phyloP scores from a whole-genome alignment of 2,797 vertebrate genomes.

The Microctenopoma stevenorrisi region DNA sequence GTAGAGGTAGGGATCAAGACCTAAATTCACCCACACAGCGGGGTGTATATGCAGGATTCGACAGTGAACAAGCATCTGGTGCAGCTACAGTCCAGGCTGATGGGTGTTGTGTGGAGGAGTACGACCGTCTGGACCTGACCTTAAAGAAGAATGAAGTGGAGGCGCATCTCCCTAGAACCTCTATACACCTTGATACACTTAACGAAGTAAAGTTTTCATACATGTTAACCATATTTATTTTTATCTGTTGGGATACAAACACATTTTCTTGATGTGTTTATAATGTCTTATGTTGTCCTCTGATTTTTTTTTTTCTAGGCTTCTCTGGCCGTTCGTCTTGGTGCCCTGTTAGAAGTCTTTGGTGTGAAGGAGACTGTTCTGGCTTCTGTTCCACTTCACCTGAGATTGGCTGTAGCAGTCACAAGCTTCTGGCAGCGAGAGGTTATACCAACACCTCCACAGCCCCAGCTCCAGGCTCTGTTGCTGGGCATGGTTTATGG shows the following conservation, averaged over 20 bases:
- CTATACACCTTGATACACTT: conserved; percentile 78
- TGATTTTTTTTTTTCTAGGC: conserved; percentile 64
- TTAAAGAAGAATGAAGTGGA: conserved; percentile 84
- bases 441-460: conserved; percentile 79
- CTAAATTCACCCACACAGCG: conserved; percentile 24
- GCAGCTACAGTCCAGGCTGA: conserved; percentile 20
- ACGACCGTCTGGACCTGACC: conserved; percentile 86
- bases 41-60: conserved; percentile 44
- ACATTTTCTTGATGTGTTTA: not conserved
- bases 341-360: conserved; percentile 85
- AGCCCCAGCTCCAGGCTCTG: conserved; percentile 86
- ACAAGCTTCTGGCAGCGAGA: conserved; percentile 87
- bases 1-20: conserved; percentile 29
- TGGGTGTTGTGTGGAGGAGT: conserved; percentile 83
- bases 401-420: conserved; percentile 86
- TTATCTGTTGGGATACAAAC: not conserved
- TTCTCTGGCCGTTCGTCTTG: conserved; percentile 71
- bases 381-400: conserved; percentile 76
- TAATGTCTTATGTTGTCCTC: not conserved
- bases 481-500: conserved; percentile 87
- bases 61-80: conserved; percentile 39
- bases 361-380: conserved; percentile 78
- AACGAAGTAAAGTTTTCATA: conserved; percentile 80
- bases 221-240: not conserved
- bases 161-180: conserved; percentile 59